A percentile compares a stretch with the other conserved stretches of the same genome.
These are phyloP conservation scores for Pecten maximus DNA, from an alignment of 2,888 invertebrate genomes.

Conservation along the genomic window DNA sequence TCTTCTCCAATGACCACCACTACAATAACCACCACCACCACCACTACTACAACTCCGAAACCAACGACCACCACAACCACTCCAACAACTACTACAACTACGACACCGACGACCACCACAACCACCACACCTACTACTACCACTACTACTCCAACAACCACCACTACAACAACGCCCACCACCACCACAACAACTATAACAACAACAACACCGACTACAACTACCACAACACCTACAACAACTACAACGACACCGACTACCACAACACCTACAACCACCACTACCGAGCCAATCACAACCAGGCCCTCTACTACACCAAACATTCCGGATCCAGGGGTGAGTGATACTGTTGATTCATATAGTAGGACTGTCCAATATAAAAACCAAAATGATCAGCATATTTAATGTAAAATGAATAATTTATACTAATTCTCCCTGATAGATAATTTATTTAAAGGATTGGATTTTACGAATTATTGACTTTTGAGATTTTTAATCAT, in stretches of 20 bases:
- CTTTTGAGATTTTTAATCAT: too few species aligned
- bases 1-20: conserved; percentile 39
- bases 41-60: conserved; percentile 35
- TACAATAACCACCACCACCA: conserved; percentile 47
- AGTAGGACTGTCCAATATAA: too few species aligned
- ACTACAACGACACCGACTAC: conserved; percentile 49
- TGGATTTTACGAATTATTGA: too few species aligned
- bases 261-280: conserved; percentile 36
- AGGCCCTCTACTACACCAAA: not conserved
- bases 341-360: not conserved
- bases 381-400: too few species aligned
- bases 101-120: conserved; percentile 36
- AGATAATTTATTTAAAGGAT: too few species aligned
- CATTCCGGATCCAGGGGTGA: not conserved
- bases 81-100: conserved; percentile 34
- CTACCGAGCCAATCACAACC: conserved; percentile 10
- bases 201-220: conserved; percentile 62
- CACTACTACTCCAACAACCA: conserved; percentile 57
- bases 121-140: conserved; percentile 42
- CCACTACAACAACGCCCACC: conserved; percentile 60
- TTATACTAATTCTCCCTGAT: too few species aligned
- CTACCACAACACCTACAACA: conserved; percentile 61
- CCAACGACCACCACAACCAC: conserved; percentile 40
- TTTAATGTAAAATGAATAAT: too few species aligned
- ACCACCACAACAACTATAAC: conserved; percentile 61